A percentile compares a stretch with the other conserved stretches of the same genome.
phyloP scores from a whole-genome alignment of 30 jellyfish, hydroid and myxozoan species.

The Clytia hemisphaerica region DNA sequence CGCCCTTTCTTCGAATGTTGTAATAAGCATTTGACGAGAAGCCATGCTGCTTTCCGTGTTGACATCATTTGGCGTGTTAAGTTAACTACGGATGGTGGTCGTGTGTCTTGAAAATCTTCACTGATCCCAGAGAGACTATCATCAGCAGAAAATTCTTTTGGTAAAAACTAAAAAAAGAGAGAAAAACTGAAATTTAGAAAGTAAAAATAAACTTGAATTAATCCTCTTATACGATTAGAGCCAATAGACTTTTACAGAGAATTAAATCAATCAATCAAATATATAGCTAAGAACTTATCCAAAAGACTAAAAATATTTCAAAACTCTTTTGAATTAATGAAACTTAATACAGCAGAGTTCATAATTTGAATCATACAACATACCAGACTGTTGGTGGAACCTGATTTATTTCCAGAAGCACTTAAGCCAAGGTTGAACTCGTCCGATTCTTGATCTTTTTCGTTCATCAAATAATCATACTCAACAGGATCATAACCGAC shows the following conservation, averaged over 20 bases:
- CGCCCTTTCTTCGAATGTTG: slow-evolving; percentile 84
- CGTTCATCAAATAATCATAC: slow-evolving; percentile 51
- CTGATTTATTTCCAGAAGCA: slow-evolving; percentile 27
- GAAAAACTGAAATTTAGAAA: background rate
- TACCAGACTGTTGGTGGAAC: slow-evolving; percentile 67
- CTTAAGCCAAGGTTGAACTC: slow-evolving; percentile 18
- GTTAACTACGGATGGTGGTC: slow-evolving; percentile 87
- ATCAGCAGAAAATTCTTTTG: slow-evolving; percentile 41
- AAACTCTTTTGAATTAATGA: no score
- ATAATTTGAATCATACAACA: slow-evolving; percentile 8
- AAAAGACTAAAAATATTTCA: no score
- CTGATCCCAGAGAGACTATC: slow-evolving; percentile 52
- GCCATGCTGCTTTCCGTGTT: slow-evolving; percentile 93
- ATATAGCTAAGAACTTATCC: no score
- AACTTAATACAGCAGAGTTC: no score
- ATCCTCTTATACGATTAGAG: no score
- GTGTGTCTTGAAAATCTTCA: slow-evolving; percentile 69
- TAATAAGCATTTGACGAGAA: slow-evolving; percentile 62
- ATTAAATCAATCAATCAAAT: no score
- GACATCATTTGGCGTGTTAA: slow-evolving; percentile 80
- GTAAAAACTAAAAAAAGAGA: slow-evolving; percentile 46
- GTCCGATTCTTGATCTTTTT: slow-evolving; percentile 16
- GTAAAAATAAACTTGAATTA: no score
- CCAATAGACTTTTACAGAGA: background rate
- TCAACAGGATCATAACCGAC: slow-evolving; percentile 76